A percentile compares a stretch with the other conserved stretches of the same genome.
phyloP scores from a whole-genome alignment of 2,797 vertebrate genomes.

The Catostomus latipinnis region DNA sequence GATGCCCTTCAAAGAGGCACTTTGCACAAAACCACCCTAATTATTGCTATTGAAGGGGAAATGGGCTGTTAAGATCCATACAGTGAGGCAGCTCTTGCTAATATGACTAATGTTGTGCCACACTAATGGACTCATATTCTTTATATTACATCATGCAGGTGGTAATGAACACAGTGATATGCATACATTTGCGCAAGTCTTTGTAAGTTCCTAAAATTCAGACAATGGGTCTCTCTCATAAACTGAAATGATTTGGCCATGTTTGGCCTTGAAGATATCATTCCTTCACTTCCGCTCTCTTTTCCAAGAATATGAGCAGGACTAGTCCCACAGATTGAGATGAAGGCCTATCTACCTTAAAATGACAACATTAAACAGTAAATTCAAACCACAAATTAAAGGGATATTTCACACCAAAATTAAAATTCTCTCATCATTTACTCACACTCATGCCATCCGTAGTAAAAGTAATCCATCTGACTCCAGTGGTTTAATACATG shows the following conservation, averaged over 20 bases:
- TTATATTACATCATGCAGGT: slow-evolving; percentile 25
- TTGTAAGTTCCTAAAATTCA: background rate
- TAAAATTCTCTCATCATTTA: too few relatives aligned
- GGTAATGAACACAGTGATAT: slow-evolving; percentile 8
- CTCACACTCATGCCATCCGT: too few relatives aligned
- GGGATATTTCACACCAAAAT: too few relatives aligned
- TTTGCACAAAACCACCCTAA: slow-evolving; percentile 40
- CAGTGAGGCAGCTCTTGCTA: slow-evolving; percentile 23
- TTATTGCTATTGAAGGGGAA: slow-evolving; percentile 45
- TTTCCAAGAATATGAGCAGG: background rate
- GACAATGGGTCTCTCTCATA: background rate
- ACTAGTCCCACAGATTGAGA: background rate
- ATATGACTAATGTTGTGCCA: slow-evolving; percentile 52
- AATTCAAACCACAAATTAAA: background rate
- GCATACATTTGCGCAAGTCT: background rate
- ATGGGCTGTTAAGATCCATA: slow-evolving; percentile 55
- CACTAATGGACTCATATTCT: slow-evolving; percentile 36
- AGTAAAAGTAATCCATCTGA: too few relatives aligned
- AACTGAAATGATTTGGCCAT: background rate
- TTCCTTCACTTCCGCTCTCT: background rate
- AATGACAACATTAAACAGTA: background rate
- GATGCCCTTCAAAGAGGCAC: slow-evolving; percentile 48
- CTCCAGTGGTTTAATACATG: too few relatives aligned
- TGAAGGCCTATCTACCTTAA: background rate
- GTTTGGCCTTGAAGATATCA: background rate